Evolutionary conservation across 2,888 invertebrate species (phyloP).

Genomic region (Lycaena phlaeas): DNA sequence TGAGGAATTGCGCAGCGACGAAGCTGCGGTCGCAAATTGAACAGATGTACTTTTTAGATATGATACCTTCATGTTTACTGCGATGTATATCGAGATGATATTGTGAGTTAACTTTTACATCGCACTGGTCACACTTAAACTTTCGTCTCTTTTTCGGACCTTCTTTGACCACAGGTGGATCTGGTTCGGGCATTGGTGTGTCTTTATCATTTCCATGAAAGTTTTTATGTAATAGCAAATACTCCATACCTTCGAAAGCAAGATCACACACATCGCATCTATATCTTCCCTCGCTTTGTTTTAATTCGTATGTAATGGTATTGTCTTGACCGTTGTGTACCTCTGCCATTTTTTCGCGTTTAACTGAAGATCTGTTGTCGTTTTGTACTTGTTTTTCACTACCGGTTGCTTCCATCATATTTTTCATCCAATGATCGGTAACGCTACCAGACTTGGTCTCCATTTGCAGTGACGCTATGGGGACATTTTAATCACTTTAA

Average conservation of each 20-base stretch:
- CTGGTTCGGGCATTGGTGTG: slow-evolving; percentile 42
- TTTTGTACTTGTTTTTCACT: slow-evolving; percentile 45
- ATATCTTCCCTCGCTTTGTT: slow-evolving; percentile 42
- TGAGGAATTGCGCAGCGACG: slow-evolving; percentile 61
- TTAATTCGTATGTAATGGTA: slow-evolving; percentile 47
- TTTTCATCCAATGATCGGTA: slow-evolving; percentile 63
- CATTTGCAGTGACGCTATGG: slow-evolving; percentile 50
- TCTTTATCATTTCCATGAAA: slow-evolving; percentile 63
- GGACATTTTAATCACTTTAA: slow-evolving; percentile 35
- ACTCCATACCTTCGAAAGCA: slow-evolving; percentile 61
- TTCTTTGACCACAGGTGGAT: slow-evolving; percentile 36
- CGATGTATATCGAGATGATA: slow-evolving; percentile 62
- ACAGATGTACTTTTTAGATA: slow-evolving; percentile 56
- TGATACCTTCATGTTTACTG: slow-evolving; percentile 58
- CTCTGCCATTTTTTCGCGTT: slow-evolving; percentile 64
- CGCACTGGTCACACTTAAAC: slow-evolving; percentile 61
- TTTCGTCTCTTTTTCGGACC: slow-evolving; percentile 57
- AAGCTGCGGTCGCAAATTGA: slow-evolving; percentile 62
- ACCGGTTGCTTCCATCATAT: slow-evolving; percentile 63
- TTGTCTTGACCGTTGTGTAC: slow-evolving; percentile 45
- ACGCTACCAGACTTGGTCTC: slow-evolving; percentile 57
- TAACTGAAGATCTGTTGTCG: slow-evolving; percentile 45
- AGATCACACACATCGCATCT: slow-evolving; percentile 60
- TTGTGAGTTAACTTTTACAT: slow-evolving; percentile 64
- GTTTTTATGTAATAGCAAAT: slow-evolving; percentile 58